phyloP scores from a whole-genome alignment of 1,140 invertebrate species.

The Bombus soroeensis region DNA sequence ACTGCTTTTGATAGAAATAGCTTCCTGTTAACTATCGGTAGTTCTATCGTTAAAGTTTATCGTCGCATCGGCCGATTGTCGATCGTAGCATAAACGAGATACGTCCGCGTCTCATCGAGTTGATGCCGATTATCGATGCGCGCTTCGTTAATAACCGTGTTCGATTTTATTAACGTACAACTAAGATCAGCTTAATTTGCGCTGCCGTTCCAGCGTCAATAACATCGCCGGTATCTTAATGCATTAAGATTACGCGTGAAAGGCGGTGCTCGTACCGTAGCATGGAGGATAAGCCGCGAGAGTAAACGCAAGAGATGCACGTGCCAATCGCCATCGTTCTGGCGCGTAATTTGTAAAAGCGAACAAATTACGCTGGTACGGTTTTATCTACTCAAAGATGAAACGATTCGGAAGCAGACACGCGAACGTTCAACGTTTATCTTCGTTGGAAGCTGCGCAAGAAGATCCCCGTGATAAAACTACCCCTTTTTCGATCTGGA shows the following conservation, averaged over 20 bases:
- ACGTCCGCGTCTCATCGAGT: not conserved
- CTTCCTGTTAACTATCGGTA: too few relatives aligned
- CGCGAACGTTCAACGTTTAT: not conserved
- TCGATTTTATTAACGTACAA: conserved; percentile 41
- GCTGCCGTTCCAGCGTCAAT: conserved; percentile 40
- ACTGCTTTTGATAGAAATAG: too few relatives aligned
- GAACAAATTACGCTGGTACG: not conserved
- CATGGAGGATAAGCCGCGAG: conserved; percentile 29
- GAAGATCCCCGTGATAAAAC: not conserved
- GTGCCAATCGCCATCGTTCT: conserved; percentile 25
- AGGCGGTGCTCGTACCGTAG: conserved; percentile 11
- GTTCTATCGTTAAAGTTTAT: conserved; percentile 1
- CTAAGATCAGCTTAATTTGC: conserved; percentile 45
- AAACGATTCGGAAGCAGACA: conserved; percentile 6
- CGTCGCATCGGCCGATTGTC: not conserved
- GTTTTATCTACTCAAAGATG: conserved; percentile 18
- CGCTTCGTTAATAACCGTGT: conserved; percentile 19
- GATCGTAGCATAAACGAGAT: not conserved
- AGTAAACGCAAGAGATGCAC: not conserved
- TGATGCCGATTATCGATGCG: not conserved
- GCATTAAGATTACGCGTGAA: conserved; percentile 57
- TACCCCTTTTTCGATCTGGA: not conserved
- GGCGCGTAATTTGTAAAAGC: conserved; percentile 33
- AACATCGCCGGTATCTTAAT: conserved; percentile 52
- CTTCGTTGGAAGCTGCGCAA: not conserved